Evolutionary conservation across 2,113 vertebrate species (phyloP).

Genomic region (Ophiodon elongatus): DNA sequence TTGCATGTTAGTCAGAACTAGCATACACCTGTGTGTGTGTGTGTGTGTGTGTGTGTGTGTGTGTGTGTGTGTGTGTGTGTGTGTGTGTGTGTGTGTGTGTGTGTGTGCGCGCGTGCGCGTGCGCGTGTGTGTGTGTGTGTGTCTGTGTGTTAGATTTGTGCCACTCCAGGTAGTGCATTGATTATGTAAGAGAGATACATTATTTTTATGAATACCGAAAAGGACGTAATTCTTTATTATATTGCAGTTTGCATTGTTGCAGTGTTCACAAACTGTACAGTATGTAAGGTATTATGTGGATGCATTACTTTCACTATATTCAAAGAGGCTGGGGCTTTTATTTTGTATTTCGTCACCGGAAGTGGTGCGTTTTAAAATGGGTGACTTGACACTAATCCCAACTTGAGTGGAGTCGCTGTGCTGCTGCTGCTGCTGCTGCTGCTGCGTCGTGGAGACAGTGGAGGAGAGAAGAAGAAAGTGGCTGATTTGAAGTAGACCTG

Average conservation of each 20-base stretch:
- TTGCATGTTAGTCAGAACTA: not conserved
- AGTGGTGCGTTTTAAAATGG: not conserved
- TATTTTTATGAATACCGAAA: too few species aligned
- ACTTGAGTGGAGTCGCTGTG: constrained; percentile 55
- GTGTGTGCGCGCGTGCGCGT: too few species aligned
- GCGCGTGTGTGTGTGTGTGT: too few species aligned
- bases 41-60: too few species aligned
- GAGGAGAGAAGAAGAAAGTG: constrained; percentile 45
- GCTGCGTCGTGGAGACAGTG: constrained; percentile 62
- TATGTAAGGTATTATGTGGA: not conserved
- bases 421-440: constrained; percentile 76
- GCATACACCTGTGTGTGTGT: not conserved
- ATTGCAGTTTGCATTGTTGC: not conserved
- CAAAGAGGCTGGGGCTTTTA: constrained; percentile 37
- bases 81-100: too few species aligned
- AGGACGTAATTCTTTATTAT: too few species aligned
- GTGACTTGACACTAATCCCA: constrained; percentile 53
- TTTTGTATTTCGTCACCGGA: constrained; percentile 49
- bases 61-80: too few species aligned
- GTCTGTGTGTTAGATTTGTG: not conserved
- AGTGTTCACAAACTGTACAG: not conserved
- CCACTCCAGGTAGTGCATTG: not conserved
- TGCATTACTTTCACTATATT: not conserved
- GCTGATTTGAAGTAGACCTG: constrained; percentile 17
- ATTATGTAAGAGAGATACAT: not conserved